Percentiles rank a stretch among this genome's conserved stretches.
Conservation (phyloP, 2,113 vertebrate genomes). For the Hiodon tergisus region DNA sequence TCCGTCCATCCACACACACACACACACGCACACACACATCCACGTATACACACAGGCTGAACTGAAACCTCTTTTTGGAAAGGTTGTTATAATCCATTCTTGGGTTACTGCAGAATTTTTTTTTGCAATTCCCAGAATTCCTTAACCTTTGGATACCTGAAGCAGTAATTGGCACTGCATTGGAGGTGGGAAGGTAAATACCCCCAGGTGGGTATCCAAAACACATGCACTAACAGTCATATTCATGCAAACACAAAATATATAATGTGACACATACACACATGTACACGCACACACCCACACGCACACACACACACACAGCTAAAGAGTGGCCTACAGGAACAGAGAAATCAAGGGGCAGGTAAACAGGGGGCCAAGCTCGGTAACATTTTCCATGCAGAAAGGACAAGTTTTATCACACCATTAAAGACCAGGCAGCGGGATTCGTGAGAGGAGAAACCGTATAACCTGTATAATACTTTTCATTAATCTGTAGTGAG, state of each 20-base stretch:
- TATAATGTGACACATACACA: slow-evolving; percentile 6
- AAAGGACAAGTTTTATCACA: too few species aligned
- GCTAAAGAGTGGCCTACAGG: background rate
- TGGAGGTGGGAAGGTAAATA: background rate
- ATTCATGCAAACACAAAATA: background rate
- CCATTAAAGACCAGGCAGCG: too few species aligned
- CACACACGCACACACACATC: background rate
- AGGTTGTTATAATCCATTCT: background rate
- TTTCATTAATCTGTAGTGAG: too few species aligned
- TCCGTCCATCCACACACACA: too few species aligned
- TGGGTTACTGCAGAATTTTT: background rate
- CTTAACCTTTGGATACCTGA: background rate
- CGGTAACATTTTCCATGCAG: too few species aligned
- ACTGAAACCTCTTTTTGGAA: slow-evolving; percentile 1
- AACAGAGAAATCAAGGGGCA: background rate
- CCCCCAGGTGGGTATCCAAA: background rate
- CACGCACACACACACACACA: background rate
- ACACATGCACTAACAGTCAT: too few species aligned
- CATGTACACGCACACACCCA: background rate
- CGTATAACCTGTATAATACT: too few species aligned
- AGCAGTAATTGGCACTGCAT: background rate
- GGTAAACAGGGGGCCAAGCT: too few species aligned
- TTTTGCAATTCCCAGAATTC: background rate
- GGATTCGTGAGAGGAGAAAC: too few species aligned
- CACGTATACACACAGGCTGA: too few species aligned